phyloP scores from a whole-genome alignment of 2,113 vertebrate species.

The Semnornis frantzii region DNA sequence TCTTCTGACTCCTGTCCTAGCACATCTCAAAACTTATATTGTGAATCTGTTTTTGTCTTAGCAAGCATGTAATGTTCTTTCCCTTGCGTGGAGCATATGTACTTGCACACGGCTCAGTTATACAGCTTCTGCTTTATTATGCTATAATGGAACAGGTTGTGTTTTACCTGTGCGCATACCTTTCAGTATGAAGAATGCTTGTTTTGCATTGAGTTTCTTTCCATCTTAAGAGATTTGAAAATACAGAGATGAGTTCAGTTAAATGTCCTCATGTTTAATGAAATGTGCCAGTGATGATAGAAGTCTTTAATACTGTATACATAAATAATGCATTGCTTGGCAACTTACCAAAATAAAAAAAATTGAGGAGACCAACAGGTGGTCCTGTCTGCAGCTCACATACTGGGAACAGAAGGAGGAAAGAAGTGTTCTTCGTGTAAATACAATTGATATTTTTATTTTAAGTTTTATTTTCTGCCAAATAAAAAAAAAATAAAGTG shows the following conservation, averaged over 20 bases:
- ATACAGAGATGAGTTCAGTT: neutral
- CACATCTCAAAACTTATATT: neutral
- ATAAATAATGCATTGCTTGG: neutral
- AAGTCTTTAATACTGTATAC: neutral
- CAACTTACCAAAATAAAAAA: neutral
- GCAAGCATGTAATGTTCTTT: neutral
- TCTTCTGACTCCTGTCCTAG: neutral
- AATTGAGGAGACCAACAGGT: neutral
- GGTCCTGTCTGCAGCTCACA: neutral
- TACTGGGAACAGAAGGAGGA: neutral
- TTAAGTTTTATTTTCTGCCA: neutral
- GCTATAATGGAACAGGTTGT: neutral
- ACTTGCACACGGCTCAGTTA: neutral
- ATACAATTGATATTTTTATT: neutral
- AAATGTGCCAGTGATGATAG: neutral
- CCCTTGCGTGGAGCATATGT: neutral
- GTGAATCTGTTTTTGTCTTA: neutral
- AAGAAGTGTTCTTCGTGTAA: neutral
- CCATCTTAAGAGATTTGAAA: neutral
- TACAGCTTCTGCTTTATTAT: neutral
- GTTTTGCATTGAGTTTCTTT: neutral
- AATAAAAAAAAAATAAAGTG: neutral
- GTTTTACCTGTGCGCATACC: neutral
- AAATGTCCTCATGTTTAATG: neutral
- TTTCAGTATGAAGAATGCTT: neutral